phyloP scores from a whole-genome alignment of 1,140 invertebrate species.

The Lepidurus apus region DNA sequence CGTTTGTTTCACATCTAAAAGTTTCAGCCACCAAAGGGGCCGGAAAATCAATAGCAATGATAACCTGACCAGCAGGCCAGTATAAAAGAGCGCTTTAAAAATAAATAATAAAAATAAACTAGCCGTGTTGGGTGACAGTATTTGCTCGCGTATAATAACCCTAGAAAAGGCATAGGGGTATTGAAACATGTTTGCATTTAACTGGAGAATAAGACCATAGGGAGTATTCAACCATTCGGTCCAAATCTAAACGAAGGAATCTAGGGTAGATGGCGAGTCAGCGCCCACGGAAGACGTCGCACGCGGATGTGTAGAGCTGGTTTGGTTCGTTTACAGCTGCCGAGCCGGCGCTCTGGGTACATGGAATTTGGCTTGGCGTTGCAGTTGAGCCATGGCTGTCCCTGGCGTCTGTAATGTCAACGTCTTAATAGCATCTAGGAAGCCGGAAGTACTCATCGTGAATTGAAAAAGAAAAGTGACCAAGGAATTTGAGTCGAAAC shows the following conservation, averaged over 20 bases:
- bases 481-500: background rate
- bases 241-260: conserved; percentile 15
- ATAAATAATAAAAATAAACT: no score
- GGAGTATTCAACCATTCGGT: background rate
- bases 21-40: background rate
- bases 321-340: conserved; percentile 17
- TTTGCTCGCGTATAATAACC: no score
- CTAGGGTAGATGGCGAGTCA: background rate
- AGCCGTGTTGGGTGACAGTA: no score
- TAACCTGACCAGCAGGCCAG: background rate
- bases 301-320: background rate
- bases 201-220: background rate
- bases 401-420: conserved; percentile 18
- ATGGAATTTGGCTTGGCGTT: background rate
- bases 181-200: background rate
- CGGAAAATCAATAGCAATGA: background rate
- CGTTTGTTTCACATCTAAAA: background rate
- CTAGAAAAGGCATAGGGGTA: background rate
- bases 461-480: background rate
- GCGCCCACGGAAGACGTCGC: background rate
- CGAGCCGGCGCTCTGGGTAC: conserved; percentile 10
- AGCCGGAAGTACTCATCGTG: conserved; percentile 4
- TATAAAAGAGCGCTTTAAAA: background rate
- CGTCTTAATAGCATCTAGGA: conserved; percentile 11
- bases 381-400: conserved; percentile 20